Base-by-base conservation (phyloP, 1,140 invertebrate species). In the Drosophila nasuta region DNA sequence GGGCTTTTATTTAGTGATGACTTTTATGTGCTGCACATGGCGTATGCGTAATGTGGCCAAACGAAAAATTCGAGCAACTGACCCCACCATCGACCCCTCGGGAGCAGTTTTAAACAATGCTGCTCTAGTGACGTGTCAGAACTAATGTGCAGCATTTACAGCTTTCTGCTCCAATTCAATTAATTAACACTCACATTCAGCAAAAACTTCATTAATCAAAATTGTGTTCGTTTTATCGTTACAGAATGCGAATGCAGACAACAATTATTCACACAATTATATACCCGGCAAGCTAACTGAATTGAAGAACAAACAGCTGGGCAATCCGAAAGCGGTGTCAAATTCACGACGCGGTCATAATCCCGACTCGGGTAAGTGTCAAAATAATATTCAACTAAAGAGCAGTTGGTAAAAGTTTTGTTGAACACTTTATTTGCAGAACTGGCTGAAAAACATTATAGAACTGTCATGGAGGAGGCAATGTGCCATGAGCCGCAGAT, bases 401-500 rank as follows among this genome's bases (percentile, higher is more conserved):
- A 7, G 11, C 5, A 43, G 20, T 25, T 25, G 3, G 20, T n/a
- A 13, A 11, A 41, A 3, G 10, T 8, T 41, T 11, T n/a, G 11
- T 41, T 41, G 20, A 25, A 25, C 20, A 25, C 20, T 43, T 43
- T 7, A 10, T 49, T 70, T 82, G 10, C 46, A 92, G 92, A 62
- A 28, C 93, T 94, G 58, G 95, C 94, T 10, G 92, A 94, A 13
- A 93, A 94, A 41, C 95, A 96, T 83, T 93, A 93, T 35, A 83
- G 93, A 13, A 93, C 93, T 56, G 94, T 96, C 28, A 89, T 93
- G 1, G 93, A 82, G 38, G 94, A 96, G 82, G 95, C 94, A 7
- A 92, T 90, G 41, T 97, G 96, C 81, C 93, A 93, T 46, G 92
- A 93, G 74, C 96, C 96, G 11, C 92, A 94, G 33, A 93, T 94